Conservation (phyloP, 2,113 vertebrate species). For the Hippocampus abdominalis region DNA sequence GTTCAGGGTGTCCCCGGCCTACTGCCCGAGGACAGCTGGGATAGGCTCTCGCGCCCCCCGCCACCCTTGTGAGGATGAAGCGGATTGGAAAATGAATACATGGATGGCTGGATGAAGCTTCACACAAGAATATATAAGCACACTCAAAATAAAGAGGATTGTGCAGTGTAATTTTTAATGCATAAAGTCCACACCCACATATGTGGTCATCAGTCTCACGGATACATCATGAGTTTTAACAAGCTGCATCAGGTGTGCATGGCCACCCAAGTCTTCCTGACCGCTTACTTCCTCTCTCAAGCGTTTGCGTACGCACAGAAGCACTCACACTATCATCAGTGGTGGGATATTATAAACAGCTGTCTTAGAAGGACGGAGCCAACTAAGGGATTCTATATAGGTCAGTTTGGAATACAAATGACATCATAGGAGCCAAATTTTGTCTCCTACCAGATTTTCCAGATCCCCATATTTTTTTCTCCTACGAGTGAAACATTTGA, state of each 20-base stretch:
- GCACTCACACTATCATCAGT: slow-evolving; percentile 17
- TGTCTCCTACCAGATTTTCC: slow-evolving; percentile 34
- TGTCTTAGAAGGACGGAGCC: not conserved
- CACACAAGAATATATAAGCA: slow-evolving; percentile 3
- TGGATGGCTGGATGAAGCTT: not conserved
- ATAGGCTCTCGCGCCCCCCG: no score
- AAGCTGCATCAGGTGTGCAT: slow-evolving; percentile 26
- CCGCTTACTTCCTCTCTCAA: not conserved
- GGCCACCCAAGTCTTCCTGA: slow-evolving; percentile 31
- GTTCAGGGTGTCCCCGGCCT: no score
- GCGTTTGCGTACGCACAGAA: not conserved
- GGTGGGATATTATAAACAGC: slow-evolving; percentile 27
- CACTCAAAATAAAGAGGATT: slow-evolving; percentile 2
- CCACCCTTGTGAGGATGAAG: no score
- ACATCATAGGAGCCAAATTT: slow-evolving; percentile 21
- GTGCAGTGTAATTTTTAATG: not conserved
- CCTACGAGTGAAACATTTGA: slow-evolving; percentile 34
- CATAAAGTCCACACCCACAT: not conserved
- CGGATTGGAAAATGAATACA: no score
- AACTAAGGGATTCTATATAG: slow-evolving; percentile 9
- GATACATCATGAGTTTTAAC: slow-evolving; percentile 12
- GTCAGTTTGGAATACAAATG: slow-evolving; percentile 21
- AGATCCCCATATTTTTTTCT: slow-evolving; percentile 42
- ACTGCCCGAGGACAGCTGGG: no score
- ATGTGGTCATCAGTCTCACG: slow-evolving; percentile 25